These are phyloP conservation scores for Rhizoglyphus robini DNA, from an alignment of 1,140 invertebrate genomes.

Conservation along the genomic window DNA sequence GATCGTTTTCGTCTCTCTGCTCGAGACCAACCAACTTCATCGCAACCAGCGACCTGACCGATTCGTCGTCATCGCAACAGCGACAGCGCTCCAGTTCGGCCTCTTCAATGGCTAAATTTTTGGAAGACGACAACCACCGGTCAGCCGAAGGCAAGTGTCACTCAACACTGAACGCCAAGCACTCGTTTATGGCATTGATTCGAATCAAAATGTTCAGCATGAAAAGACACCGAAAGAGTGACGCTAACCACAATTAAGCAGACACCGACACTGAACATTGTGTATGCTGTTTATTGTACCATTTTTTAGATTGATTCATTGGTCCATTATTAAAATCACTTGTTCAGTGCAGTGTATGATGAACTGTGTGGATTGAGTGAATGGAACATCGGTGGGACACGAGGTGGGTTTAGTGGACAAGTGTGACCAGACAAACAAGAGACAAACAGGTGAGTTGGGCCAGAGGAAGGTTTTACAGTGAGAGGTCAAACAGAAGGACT, in stretches of 20 bases:
- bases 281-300: background rate
- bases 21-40: background rate
- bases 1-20: background rate
- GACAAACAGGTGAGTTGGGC: background rate
- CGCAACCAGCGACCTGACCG: background rate
- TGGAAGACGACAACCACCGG: background rate
- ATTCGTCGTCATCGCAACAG: background rate
- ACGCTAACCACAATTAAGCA: background rate
- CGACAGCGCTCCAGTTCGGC: background rate
- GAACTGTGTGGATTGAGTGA: background rate
- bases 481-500: too few species aligned
- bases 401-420: background rate
- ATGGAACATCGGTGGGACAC: background rate
- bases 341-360: background rate
- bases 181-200: conserved; percentile 6
- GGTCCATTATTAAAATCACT: background rate
- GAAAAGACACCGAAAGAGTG: background rate
- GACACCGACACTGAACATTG: background rate
- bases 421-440: background rate
- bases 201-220: conserved; percentile 10
- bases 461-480: too few species aligned
- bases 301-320: background rate
- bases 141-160: background rate
- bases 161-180: background rate
- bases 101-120: background rate